phyloP scores from a whole-genome alignment of 1,140 invertebrate genomes.

The Cydia pomonella region DNA sequence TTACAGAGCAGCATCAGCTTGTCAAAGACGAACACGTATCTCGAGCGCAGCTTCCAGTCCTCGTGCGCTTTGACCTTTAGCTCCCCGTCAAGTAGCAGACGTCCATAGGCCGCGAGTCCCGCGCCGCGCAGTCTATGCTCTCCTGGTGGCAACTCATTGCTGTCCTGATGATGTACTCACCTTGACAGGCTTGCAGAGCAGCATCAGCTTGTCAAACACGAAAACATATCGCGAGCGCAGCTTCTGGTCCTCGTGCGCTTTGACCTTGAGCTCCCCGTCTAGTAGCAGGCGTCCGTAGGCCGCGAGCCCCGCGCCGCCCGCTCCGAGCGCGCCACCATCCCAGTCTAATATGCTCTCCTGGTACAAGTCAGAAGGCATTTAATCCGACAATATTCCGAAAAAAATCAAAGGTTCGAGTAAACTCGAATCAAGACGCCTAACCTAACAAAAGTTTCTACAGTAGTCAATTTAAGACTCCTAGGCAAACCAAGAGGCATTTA shows the following conservation, averaged over 20 bases:
- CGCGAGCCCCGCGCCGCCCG: slow-evolving; percentile 88
- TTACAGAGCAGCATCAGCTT: slow-evolving; percentile 98
- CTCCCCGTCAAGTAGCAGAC: slow-evolving; percentile 95
- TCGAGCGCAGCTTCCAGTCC: slow-evolving; percentile 91
- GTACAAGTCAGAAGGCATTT: slow-evolving; percentile 30
- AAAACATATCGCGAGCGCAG: slow-evolving; percentile 95
- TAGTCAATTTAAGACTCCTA: too few relatives aligned
- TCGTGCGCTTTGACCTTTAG: slow-evolving; percentile 95
- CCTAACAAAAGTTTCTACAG: too few relatives aligned
- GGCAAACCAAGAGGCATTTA: too few relatives aligned
- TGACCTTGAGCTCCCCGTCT: slow-evolving; percentile 96
- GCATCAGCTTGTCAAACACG: slow-evolving; percentile 97
- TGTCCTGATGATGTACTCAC: slow-evolving; percentile 85
- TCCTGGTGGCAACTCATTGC: slow-evolving; percentile 84
- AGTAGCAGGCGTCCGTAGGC: slow-evolving; percentile 95
- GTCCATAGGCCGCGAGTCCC: slow-evolving; percentile 93
- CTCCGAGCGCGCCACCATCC: slow-evolving; percentile 90
- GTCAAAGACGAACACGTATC: slow-evolving; percentile 98
- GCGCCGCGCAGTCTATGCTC: slow-evolving; percentile 91
- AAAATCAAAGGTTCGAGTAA: too few relatives aligned
- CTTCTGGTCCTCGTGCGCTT: slow-evolving; percentile 93
- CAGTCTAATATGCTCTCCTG: slow-evolving; percentile 90
- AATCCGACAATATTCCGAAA: too few relatives aligned
- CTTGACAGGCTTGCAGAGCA: slow-evolving; percentile 95
- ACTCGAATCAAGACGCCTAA: too few relatives aligned